phyloP scores from a whole-genome alignment of 2,797 vertebrate species.

The Pagetopsis macropterus region DNA sequence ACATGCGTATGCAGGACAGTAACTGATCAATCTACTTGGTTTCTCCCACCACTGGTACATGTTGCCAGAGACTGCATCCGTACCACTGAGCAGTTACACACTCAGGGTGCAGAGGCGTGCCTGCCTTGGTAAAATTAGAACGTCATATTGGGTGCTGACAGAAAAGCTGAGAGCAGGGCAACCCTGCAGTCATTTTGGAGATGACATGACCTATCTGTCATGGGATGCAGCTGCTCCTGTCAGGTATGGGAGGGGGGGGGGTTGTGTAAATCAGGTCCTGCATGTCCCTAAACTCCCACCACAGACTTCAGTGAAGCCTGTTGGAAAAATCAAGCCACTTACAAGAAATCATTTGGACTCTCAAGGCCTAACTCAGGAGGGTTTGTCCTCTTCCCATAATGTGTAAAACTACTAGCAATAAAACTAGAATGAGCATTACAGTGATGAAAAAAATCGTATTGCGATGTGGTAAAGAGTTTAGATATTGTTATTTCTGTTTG shows the following conservation, averaged over 20 bases:
- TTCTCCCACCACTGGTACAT: neutral
- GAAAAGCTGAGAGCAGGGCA: conserved; percentile 83
- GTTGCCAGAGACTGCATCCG: neutral
- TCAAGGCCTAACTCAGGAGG: conserved; percentile 45
- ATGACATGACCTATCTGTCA: conserved; percentile 81
- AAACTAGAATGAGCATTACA: conserved; percentile 7
- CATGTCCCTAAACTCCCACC: conserved; percentile 54
- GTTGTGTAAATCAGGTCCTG: conserved; percentile 64
- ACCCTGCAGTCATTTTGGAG: conserved; percentile 76
- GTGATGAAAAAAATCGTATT: conserved; percentile 21
- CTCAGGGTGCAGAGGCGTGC: conserved; percentile 16
- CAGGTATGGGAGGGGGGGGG: conserved; percentile 65
- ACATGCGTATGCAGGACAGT: too few species aligned
- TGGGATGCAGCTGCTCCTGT: conserved; percentile 84
- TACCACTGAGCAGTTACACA: conserved; percentile 16
- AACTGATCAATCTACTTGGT: neutral
- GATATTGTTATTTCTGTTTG: conserved; percentile 3
- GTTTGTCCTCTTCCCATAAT: conserved; percentile 51
- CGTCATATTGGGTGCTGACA: conserved; percentile 86
- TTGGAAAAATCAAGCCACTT: conserved; percentile 76
- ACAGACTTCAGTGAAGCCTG: conserved; percentile 54
- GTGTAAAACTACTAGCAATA: conserved; percentile 43
- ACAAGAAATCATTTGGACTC: conserved; percentile 62
- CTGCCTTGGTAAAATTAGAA: conserved; percentile 84
- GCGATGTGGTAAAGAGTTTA: conserved; percentile 20